Evolutionary conservation across 2,113 vertebrate genomes (phyloP), one percentile per base, ranked within the genome.

Genomic region (Meleagris gallopavo): DNA sequence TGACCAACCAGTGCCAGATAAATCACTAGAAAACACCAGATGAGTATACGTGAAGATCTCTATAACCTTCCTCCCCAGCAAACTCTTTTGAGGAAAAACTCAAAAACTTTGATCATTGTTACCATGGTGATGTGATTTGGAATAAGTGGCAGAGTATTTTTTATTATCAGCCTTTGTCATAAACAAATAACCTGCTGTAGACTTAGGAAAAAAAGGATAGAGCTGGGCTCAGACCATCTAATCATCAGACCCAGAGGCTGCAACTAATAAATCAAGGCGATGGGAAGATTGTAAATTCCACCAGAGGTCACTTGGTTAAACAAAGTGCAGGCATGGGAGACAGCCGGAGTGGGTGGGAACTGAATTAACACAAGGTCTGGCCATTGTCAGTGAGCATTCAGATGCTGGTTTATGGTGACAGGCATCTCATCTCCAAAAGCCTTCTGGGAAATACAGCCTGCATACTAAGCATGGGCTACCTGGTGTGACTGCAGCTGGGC

Each of bases 261-360:
- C 38, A 60, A 46, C 61, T 64, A 83, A 88, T 88, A 95, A 93
- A 94, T 93, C 86, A 90, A 86, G 76, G 86, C 24, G 83, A 88
- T 7, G 12, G 80, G 60, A 74, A 86, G 83, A 78, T 4, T 83
- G 69, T 94, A 92, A 93, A 90, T 93, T 67, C 38, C 52, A 55
- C 38, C 65, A 77, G 90, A 91, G 92, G 86, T 93, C 87, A 92
- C 73, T 78, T 81, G 88, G 88, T 95, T 95, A 94, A 95, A 94
- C 54, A 36, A 81, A 93, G 69, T 24, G 80, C 88, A 93, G 83
- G 57, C 15, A 8, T 52, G 61, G 45, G 72, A 88, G 88, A 62
- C 76, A 91, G 79, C n/a, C 3, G 8, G 45, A 64, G 61, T 25
- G 20, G 18, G 41, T 75, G 61, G 77, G 75, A 46, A 90, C 72